Conservation (phyloP, 2,888 invertebrate species). For the Trypoxylon attenuatum region DNA sequence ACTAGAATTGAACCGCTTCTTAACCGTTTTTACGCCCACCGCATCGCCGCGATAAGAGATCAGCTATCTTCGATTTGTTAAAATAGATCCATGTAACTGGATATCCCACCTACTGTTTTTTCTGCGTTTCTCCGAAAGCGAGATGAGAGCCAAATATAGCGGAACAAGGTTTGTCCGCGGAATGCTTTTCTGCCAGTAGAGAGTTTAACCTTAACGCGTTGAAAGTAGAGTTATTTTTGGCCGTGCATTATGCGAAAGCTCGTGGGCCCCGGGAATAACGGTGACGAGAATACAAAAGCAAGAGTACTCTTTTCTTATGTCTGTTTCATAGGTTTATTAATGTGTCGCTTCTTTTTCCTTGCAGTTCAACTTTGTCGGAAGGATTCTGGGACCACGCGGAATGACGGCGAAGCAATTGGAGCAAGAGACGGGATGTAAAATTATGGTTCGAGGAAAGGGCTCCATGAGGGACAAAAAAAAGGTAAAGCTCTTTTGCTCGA, state of each 20-base stretch:
- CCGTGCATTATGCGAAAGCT: background rate
- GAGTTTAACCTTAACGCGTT: background rate
- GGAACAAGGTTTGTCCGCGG: background rate
- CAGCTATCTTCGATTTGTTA: too few species aligned
- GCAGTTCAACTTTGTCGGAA: conserved; percentile 99
- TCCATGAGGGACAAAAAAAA: conserved; percentile 99
- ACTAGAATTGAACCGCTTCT: too few species aligned
- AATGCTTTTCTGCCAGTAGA: conserved; percentile 13
- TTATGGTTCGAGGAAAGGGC: conserved; percentile 99
- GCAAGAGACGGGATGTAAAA: conserved; percentile 99
- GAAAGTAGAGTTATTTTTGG: background rate
- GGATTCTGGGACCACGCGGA: conserved; percentile 99
- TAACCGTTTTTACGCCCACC: too few species aligned
- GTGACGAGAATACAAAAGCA: background rate
- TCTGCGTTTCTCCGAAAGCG: too few species aligned
- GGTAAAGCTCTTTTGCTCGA: too few species aligned
- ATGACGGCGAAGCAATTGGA: conserved; percentile 99
- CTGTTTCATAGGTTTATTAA: background rate
- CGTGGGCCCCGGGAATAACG: background rate
- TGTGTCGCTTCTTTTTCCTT: too few species aligned
- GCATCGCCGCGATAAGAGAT: too few species aligned
- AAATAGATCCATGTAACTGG: too few species aligned
- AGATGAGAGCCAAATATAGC: conserved; percentile 16
- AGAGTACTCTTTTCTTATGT: background rate
- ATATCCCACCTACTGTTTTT: too few species aligned